Base-by-base conservation (phyloP, 2,888 invertebrate species). In the Trichogramma evanescens region DNA sequence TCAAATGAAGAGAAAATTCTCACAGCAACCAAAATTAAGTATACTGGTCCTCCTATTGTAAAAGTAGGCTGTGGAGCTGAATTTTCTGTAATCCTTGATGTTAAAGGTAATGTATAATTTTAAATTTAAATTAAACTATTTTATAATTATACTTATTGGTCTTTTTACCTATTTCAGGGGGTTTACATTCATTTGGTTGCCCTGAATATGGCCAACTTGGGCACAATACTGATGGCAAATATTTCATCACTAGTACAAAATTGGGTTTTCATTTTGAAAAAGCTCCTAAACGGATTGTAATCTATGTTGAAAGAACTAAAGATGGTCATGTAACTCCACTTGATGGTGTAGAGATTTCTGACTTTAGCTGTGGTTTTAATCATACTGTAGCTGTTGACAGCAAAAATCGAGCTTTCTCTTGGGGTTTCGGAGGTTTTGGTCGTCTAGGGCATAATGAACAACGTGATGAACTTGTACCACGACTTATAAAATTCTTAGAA, bases 351-450 rank as follows among this genome's bases (percentile, higher is more conserved):
- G 90, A 89, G 72, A 91, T 96, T 60, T 88, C 91, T 0, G 93
- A 94, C 73, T 89, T 96, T 72, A 89, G 90, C 40, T 95, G 95
- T 75, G 95, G 95, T 7, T 87, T 88, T 68, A 93, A 94, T 78
- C 96, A 96, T 72, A 89, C 93, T 51, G 95, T 91, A 53, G 92
- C 91, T 0, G 86, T 94, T 66, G 95, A 96, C 73, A 88, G 90
- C 0, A 89, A 89, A 75, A 93, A 91, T 77, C 86, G 95, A 8
- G 89, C 91, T 0, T 96, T 86, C 78, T 93, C 94, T 56, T 96
- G 95, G 95, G 95, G 96, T 26, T 96, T 95, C 77, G 95, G 95
- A 8, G 96, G 95, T 0, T 93, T 95, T 72, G 95, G 95, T 0
- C 86, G 96, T 2, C 81, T 96, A 9, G 96, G 95, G 0, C 95